A percentile compares a stretch with the other conserved stretches of the same genome.
Evolutionary conservation across 2,888 invertebrate species (phyloP).

Genomic region (Lobophora halterata): DNA sequence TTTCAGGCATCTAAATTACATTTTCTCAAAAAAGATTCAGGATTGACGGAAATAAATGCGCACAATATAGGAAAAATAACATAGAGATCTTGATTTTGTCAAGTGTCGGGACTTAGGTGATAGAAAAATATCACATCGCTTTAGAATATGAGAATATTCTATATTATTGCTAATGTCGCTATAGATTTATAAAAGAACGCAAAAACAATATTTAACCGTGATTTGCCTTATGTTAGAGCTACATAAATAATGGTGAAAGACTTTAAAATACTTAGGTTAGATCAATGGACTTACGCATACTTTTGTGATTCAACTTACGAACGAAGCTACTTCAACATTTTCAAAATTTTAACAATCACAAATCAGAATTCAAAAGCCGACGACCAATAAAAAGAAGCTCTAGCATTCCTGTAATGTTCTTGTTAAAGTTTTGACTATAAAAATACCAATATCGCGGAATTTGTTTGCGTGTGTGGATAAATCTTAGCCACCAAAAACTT

Average conservation of each 20-base stretch:
- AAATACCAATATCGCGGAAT: constrained; percentile 64
- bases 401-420: constrained; percentile 74
- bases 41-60: constrained; percentile 12
- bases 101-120: constrained; percentile 50
- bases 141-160: constrained; percentile 74
- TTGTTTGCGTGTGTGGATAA: constrained; percentile 39
- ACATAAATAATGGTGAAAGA: constrained; percentile 64
- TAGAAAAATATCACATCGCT: constrained; percentile 69
- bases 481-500: constrained; percentile 15
- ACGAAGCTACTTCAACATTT: constrained; percentile 10
- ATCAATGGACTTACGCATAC: constrained; percentile 34
- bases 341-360: constrained; percentile 33
- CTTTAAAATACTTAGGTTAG: constrained; percentile 51
- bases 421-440: constrained; percentile 62
- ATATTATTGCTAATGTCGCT: constrained; percentile 60
- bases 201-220: constrained; percentile 56
- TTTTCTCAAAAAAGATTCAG: constrained; percentile 10
- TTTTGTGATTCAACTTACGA: constrained; percentile 31
- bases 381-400: constrained; percentile 69
- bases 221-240: constrained; percentile 56
- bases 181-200: constrained; percentile 66
- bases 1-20: too few relatives aligned
- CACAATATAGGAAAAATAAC: constrained; percentile 25
- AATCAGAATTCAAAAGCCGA: constrained; percentile 52
- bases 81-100: constrained; percentile 40